These are phyloP conservation scores for Drosophila mayri DNA, from an alignment of 1,140 invertebrate genomes.

Conservation along the genomic window DNA sequence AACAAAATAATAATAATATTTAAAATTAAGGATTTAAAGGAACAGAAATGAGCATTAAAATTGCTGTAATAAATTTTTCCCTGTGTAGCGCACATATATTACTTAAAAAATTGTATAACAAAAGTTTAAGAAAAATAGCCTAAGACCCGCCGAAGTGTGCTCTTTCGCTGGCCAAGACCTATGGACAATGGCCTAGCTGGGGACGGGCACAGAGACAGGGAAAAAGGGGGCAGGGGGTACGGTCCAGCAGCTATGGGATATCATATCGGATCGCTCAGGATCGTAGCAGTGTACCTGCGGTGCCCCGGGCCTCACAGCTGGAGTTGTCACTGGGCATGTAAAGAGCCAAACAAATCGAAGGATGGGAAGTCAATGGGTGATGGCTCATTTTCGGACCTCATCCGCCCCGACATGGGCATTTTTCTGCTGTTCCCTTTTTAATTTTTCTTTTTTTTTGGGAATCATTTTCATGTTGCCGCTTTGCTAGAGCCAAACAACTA, in stretches of 20 bases:
- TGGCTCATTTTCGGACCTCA: conserved; percentile 60
- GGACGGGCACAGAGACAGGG: conserved; percentile 1
- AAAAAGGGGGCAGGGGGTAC: conserved; percentile 1
- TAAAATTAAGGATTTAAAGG: too few species aligned
- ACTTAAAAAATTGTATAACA: conserved; percentile 81
- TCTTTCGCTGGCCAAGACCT: conserved; percentile 34
- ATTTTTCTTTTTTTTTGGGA: conserved; percentile 21
- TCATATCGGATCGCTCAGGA: conserved; percentile 40
- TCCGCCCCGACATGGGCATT: conserved; percentile 6
- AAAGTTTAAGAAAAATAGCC: conserved; percentile 77
- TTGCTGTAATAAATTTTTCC: not conserved
- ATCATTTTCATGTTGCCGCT: conserved; percentile 71
- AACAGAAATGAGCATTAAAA: too few species aligned
- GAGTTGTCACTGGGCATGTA: conserved; percentile 84
- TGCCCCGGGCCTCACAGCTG: conserved; percentile 72
- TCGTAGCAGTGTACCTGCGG: conserved; percentile 65
- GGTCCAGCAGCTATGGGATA: conserved; percentile 44
- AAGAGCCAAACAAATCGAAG: conserved; percentile 76
- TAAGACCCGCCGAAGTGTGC: conserved; percentile 56
- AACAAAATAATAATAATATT: too few species aligned
- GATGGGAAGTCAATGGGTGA: conserved; percentile 57
- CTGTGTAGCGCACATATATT: conserved; percentile 58
- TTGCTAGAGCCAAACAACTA: conserved; percentile 58
- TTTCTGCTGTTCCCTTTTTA: conserved; percentile 14
- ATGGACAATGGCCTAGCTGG: conserved; percentile 71